Conservation (phyloP, 2,888 invertebrate species). For the Metacarcinus magister region DNA sequence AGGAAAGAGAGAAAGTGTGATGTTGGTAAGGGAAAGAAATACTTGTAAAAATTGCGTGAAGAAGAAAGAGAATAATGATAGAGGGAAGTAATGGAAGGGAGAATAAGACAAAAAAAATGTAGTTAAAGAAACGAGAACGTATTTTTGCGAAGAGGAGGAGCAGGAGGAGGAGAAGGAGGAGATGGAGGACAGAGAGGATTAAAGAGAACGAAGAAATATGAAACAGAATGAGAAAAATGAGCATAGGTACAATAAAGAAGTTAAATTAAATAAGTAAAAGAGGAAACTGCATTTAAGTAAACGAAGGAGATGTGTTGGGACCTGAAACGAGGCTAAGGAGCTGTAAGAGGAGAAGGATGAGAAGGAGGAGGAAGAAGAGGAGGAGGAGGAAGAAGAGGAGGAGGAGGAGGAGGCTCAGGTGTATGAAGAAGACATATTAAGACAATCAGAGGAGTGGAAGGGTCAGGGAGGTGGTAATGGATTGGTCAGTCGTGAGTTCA, state of each 20-base stretch:
- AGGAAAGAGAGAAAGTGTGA: not conserved
- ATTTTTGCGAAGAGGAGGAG: not conserved
- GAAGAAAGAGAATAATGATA: not conserved
- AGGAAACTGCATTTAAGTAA: too few relatives aligned
- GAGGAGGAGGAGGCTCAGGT: conserved; percentile 15
- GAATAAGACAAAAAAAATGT: not conserved
- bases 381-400: conserved; percentile 20
- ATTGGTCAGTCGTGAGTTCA: not conserved
- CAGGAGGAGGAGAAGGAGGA: not conserved
- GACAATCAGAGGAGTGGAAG: not conserved
- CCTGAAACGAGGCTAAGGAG: not conserved
- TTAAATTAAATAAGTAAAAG: too few relatives aligned
- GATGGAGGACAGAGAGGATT: too few relatives aligned
- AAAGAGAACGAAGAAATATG: too few relatives aligned
- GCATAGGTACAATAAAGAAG: too few relatives aligned
- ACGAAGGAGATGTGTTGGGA: not conserved
- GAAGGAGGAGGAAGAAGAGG: not conserved
- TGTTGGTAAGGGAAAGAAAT: too few relatives aligned
- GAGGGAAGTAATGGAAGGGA: not conserved
- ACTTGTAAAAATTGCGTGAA: too few relatives aligned
- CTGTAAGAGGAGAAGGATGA: not conserved
- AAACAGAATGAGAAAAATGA: too few relatives aligned
- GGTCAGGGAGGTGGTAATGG: not conserved
- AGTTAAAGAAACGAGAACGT: not conserved
- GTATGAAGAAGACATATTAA: not conserved